Base-by-base conservation (phyloP, 2,797 vertebrate species). In the Sebastiscus tertius region DNA sequence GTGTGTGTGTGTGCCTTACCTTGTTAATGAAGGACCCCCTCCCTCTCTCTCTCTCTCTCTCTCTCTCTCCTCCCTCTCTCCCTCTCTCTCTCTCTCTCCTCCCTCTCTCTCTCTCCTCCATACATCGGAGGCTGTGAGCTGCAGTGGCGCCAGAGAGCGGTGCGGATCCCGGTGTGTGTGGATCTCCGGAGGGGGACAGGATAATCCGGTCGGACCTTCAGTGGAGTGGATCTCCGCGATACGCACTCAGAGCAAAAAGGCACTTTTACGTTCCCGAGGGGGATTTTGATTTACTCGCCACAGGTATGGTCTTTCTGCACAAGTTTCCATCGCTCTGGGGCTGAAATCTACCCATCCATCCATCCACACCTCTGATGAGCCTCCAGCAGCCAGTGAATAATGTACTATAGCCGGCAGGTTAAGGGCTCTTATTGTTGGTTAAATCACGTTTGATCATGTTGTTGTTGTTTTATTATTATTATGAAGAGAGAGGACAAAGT, bases 71-170 rank as follows among this genome's bases (percentile, higher is more conserved):
- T 2, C 39, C 11, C 49, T 31, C 42, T 14, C 78, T 26, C 68
- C 20, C 56, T 31, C 12, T n/a, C 26, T 13, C 22, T 14, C 22
- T 6, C 3, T 34, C 58, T 4, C 36, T 29, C 72, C 24, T 27
- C 56, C 54, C 79, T 13, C 72, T 26, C 69, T 29, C 14, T 60
- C 59, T 27, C 55, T 4, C 67, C 69, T 87, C 86, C 84, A 71
- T 86, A 92, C 92, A 89, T 86, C 82, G 73, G 72, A 88, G 89
- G 78, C 84, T 88, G 88, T 74, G 92, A 62, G 92, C 89, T 89
- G 92, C 86, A 74, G 90, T 91, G 69, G 88, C 89, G 82, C 82
- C 91, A 92, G 73, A 90, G 31, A 75, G 84, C 86, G 76, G 83
- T 72, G 78, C 82, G 81, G 88, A 90, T 79, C 86, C 84, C 79